These are phyloP conservation scores for Plagodis pulveraria DNA, from an alignment of 2,888 invertebrate genomes.

Conservation along the genomic window DNA sequence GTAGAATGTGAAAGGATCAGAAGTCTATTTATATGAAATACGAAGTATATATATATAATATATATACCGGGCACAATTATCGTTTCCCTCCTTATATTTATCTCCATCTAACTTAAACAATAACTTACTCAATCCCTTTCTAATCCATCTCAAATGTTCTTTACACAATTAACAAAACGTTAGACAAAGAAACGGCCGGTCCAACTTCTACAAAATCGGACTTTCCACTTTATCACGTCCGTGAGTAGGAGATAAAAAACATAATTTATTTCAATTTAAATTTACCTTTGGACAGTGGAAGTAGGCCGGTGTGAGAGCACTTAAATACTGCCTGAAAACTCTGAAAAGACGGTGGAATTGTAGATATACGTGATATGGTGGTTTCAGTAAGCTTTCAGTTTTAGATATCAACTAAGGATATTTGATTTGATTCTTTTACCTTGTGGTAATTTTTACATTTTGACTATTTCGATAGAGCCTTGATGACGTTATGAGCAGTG, in stretches of 20 bases:
- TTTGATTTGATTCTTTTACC: neutral
- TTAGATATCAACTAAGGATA: neutral
- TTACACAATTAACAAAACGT: neutral
- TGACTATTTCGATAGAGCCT: too few species aligned
- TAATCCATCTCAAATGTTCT: neutral
- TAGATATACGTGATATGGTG: neutral
- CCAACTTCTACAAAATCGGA: neutral
- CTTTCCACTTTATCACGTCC: slow-evolving; percentile 18
- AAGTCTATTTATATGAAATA: too few species aligned
- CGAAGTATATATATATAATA: too few species aligned
- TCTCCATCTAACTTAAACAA: too few species aligned
- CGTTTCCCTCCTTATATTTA: too few species aligned
- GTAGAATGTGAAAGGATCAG: too few species aligned
- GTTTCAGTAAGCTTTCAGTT: too few species aligned
- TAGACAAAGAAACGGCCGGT: neutral
- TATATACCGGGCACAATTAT: too few species aligned
- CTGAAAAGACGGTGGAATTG: slow-evolving; percentile 25
- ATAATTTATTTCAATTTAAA: slow-evolving; percentile 32
- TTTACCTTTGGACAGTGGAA: slow-evolving; percentile 23
- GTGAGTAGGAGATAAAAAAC: slow-evolving; percentile 20
- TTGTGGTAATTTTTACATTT: too few species aligned
- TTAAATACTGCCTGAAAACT: slow-evolving; percentile 25
- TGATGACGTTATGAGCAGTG: too few species aligned
- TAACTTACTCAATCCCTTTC: too few species aligned
- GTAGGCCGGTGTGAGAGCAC: slow-evolving; percentile 32